Percentiles rank a stretch among this genome's conserved stretches.
These are phyloP conservation scores for Triops cancriformis DNA, from an alignment of 1,140 invertebrate species.

Conservation along the genomic window DNA sequence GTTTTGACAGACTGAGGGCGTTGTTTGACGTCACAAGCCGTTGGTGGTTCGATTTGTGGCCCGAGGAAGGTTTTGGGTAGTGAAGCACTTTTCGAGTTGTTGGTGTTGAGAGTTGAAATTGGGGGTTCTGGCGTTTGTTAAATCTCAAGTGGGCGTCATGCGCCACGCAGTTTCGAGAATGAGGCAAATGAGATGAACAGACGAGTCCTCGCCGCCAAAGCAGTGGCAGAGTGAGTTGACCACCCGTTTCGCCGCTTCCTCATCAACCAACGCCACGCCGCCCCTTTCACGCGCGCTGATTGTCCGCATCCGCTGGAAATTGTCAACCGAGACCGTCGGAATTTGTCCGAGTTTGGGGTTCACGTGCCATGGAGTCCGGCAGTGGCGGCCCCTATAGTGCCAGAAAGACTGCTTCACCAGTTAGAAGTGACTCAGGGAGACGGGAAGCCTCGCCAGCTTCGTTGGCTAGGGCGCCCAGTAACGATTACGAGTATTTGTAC, in stretches of 20 bases:
- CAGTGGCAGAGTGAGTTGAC: neutral
- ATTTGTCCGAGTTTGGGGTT: neutral
- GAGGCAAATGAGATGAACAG: neutral
- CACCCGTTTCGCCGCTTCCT: neutral
- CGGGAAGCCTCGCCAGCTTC: neutral
- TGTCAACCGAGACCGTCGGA: constrained; percentile 12
- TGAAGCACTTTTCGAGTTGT: too few species aligned
- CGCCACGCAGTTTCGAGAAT: neutral
- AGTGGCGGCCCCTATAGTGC: too few species aligned
- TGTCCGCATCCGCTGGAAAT: constrained; percentile 24
- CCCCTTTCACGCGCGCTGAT: constrained; percentile 15
- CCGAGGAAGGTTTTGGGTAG: too few species aligned
- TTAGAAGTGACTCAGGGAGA: too few species aligned
- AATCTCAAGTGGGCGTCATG: too few species aligned
- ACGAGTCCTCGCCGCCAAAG: neutral
- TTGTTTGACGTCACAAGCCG: too few species aligned
- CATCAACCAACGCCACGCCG: neutral
- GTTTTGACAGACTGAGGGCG: too few species aligned
- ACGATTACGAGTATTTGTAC: constrained; percentile 21
- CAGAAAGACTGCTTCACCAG: too few species aligned
- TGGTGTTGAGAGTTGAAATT: too few species aligned
- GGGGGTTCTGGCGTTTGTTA: too few species aligned
- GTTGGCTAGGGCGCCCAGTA: neutral
- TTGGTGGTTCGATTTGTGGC: too few species aligned
- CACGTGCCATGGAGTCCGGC: too few species aligned